phyloP scores from a whole-genome alignment of 2,888 invertebrate genomes.

The Sphaerophoria rueppellii region DNA sequence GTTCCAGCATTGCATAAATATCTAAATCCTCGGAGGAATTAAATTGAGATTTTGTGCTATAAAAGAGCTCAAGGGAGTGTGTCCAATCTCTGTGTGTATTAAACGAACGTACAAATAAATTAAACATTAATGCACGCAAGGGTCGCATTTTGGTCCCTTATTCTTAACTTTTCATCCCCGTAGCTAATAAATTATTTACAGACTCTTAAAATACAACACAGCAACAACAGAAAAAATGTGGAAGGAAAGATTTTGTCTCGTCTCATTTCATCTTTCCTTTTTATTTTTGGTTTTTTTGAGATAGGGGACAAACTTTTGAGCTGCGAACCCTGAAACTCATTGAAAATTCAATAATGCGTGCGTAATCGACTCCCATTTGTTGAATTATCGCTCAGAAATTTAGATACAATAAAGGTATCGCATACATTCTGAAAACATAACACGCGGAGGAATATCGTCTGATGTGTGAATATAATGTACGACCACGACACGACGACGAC shows the following conservation, averaged over 20 bases:
- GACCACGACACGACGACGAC: too few species aligned
- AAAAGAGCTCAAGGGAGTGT: constrained; percentile 58
- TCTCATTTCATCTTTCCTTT: neutral
- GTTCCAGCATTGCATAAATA: neutral
- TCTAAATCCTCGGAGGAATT: constrained; percentile 66
- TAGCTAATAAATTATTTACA: constrained; percentile 73
- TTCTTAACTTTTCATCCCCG: constrained; percentile 64
- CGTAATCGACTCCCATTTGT: constrained; percentile 73
- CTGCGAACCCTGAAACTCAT: constrained; percentile 44
- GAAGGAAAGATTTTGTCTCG: constrained; percentile 23
- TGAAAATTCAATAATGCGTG: constrained; percentile 73
- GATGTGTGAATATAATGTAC: neutral
- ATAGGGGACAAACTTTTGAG: constrained; percentile 31
- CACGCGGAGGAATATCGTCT: too few species aligned
- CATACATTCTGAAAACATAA: neutral
- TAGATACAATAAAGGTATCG: constrained; percentile 26
- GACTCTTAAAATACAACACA: constrained; percentile 55
- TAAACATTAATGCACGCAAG: constrained; percentile 66
- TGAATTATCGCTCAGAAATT: constrained; percentile 49
- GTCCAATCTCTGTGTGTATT: constrained; percentile 56
- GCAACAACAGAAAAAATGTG: neutral
- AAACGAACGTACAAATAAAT: constrained; percentile 59
- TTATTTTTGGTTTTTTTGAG: constrained; percentile 40
- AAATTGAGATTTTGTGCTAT: constrained; percentile 66
- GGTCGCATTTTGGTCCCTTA: constrained; percentile 62